Conservation (phyloP, 2,113 vertebrate genomes). For the Corydoras maculifer region DNA sequence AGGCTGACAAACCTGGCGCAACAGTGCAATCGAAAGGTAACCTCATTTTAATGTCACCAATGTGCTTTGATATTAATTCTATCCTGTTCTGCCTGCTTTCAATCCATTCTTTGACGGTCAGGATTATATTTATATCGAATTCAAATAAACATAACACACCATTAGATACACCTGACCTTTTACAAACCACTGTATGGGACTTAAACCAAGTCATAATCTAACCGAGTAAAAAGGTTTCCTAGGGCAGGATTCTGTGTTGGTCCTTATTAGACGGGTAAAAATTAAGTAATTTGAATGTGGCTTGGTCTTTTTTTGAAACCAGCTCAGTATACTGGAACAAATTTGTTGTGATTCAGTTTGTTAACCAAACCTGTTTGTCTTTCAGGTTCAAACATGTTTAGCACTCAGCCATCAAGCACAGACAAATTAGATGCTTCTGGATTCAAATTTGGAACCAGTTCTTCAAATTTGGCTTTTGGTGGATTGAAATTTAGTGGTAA, state of each 20-base stretch:
- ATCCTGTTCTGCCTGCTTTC: neutral
- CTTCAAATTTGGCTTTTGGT: slow-evolving; percentile 45
- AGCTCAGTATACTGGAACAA: no score
- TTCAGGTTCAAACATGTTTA: slow-evolving; percentile 60
- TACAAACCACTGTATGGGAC: no score
- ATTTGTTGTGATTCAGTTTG: neutral
- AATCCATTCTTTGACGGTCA: no score
- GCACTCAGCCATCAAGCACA: slow-evolving; percentile 57
- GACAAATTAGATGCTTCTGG: slow-evolving; percentile 53
- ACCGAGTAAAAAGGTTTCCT: no score
- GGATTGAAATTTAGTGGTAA: slow-evolving; percentile 75
- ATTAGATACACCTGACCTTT: no score
- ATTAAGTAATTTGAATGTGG: no score
- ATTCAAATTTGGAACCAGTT: slow-evolving; percentile 76
- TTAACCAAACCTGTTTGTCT: slow-evolving; percentile 46
- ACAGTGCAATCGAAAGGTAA: slow-evolving; percentile 78
- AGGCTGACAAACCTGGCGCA: slow-evolving; percentile 76
- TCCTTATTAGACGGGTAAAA: no score
- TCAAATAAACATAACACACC: no score
- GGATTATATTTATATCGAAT: no score
- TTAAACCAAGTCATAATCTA: no score
- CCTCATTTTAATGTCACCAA: neutral
- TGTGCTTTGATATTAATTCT: neutral
- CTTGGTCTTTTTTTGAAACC: no score
- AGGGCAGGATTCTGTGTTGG: no score